Conservation (phyloP, 2,888 invertebrate species). For the Heliconius ethilla region DNA sequence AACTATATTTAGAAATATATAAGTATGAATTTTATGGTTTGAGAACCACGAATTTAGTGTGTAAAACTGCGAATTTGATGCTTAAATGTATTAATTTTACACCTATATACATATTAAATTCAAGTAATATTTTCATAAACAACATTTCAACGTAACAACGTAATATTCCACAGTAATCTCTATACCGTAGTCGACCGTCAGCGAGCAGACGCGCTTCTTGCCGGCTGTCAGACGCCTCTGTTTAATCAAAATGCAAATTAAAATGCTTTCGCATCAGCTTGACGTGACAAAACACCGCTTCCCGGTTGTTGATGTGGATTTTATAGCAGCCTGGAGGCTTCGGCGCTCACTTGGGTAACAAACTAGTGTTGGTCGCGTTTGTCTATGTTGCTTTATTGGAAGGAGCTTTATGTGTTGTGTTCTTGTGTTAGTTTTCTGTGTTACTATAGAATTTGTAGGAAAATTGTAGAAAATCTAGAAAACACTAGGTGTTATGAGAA, state of each 20-base stretch:
- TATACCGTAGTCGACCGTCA: slow-evolving; percentile 36
- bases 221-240: slow-evolving; percentile 54
- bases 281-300: slow-evolving; percentile 58
- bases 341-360: slow-evolving; percentile 35
- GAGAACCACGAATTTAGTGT: too few species aligned
- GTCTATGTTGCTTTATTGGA: slow-evolving; percentile 13
- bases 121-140: background rate
- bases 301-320: slow-evolving; percentile 53
- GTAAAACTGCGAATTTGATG: too few species aligned
- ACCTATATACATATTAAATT: background rate
- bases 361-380: slow-evolving; percentile 23
- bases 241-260: slow-evolving; percentile 70
- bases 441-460: background rate
- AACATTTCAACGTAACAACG: background rate
- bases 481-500: too few species aligned
- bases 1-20: too few species aligned
- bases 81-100: background rate
- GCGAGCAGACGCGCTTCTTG: slow-evolving; percentile 44
- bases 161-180: slow-evolving; percentile 13
- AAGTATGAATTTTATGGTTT: too few species aligned
- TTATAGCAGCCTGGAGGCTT: slow-evolving; percentile 49
- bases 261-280: slow-evolving; percentile 57
- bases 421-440: background rate
- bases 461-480: too few species aligned
- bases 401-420: slow-evolving; percentile 5